Conservation (phyloP, 2,113 vertebrate species). For the Tragelaphus buxtoni region DNA sequence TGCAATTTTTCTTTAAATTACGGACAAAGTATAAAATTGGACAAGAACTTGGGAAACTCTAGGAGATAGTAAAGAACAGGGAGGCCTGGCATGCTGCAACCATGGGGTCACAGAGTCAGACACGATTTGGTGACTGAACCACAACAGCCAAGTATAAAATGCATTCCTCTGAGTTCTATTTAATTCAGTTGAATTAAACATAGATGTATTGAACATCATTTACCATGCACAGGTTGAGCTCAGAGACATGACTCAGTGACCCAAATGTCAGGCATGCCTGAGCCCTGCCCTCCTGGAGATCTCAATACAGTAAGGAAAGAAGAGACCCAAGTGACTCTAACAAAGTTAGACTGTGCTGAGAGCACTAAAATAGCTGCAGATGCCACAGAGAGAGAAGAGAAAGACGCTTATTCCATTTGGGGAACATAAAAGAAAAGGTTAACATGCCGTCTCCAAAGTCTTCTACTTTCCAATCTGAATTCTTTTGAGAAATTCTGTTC, state of each 20-base stretch:
- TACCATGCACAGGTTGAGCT: background rate
- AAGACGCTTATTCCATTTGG: background rate
- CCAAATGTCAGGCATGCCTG: background rate
- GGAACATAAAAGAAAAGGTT: background rate
- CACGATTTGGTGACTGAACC: background rate
- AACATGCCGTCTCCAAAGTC: background rate
- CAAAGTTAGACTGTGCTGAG: background rate
- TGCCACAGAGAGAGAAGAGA: background rate
- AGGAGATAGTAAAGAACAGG: background rate
- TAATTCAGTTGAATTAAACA: background rate
- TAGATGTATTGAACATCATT: background rate
- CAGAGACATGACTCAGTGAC: background rate
- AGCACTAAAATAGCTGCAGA: background rate
- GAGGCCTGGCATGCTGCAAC: background rate
- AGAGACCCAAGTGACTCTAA: background rate
- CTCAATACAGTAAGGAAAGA: background rate
- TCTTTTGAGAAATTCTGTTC: background rate
- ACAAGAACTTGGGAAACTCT: background rate
- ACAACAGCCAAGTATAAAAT: background rate
- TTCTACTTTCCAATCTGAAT: background rate
- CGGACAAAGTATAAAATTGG: background rate
- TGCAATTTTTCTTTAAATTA: background rate
- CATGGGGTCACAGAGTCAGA: background rate
- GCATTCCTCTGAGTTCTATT: background rate
- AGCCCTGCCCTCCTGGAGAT: background rate